Base-by-base conservation (phyloP, 1,140 invertebrate genomes). In the Carposina sasakii region DNA sequence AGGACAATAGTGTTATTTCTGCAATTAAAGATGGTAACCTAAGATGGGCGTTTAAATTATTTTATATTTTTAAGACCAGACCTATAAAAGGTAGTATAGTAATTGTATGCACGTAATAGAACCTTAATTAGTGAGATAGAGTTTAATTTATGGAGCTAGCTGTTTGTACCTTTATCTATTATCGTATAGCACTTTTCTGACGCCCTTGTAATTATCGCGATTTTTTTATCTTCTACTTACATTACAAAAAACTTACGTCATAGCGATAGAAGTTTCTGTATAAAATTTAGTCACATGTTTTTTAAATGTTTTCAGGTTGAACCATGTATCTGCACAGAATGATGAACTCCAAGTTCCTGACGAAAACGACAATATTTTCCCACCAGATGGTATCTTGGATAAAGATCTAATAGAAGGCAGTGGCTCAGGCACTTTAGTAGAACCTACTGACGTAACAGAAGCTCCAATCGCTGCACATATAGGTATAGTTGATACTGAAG, bases 211-310 rank as follows among this genome's bases (percentile, higher is more conserved):
- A 63, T 65, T 81, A 82, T 82, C 78, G 64, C 48, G 45, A 55
- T 64, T 71, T 71, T 82, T 82, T 78, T 79, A 74, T 68, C 15
- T 54, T n/a, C n/a, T n/a, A n/a, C n/a, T n/a, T n/a, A n/a, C n/a
- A n/a, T n/a, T 67, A 71, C 72, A 72, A 64, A 55, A 71, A 71
- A 68, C 73, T 71, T 75, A 68, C 78, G 73, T 79, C 76, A 76
- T 63, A 56, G 66, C 48, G 76, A 83, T 81, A 83, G 57, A 64
- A 67, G 60, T 63, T 70, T 60, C 51, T 56, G 54, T 48, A 69
- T 59, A 54, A 39, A n/a, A n/a, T n/a, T n/a, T 39, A 65, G 52
- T 81, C 71, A 79, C 76, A 64, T 71, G 74, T 62, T 56, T 52
- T 54, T 60, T 39, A 56, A 46, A 62, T 52, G 43, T 52, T 79